Evolutionary conservation across 2,888 invertebrate genomes (phyloP), one percentile per base, ranked within the genome.

Genomic region (Cantharis flavilabris): DNA sequence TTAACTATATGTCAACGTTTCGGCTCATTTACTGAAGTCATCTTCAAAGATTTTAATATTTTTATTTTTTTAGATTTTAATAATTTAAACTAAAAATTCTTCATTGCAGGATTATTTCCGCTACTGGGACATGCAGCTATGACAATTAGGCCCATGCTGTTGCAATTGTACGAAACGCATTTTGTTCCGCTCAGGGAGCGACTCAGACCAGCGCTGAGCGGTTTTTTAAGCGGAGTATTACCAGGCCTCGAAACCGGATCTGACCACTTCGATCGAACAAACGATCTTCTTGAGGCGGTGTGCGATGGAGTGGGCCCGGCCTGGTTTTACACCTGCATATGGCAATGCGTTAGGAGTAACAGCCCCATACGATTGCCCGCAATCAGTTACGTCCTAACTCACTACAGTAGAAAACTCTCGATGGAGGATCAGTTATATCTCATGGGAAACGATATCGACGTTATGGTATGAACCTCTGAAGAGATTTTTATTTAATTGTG

Each of bases 171-270:
- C 87, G 97, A 98, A 89, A 94, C 92, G 13, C 96, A 96, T 88
- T 95, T 97, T 89, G 93, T 97, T 71, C 95, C 95, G 13, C 89
- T 97, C 81, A 94, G 95, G 62, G 93, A 93, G 82, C 89, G 93
- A 82, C 89, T 96, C 64, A 89, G 94, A 75, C 97, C 97, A 7
- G 96, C 95, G 0, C 88, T 97, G 33, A 94, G 95, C 86, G 97
- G 97, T 1, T 94, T 97, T 86, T 89, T 98, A n/a, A 93, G 95
- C 82, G 97, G 96, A 10, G 93, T 97, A 69, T 88, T 97, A 78
- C 95, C 96, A n/a, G 97, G 97, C 11, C 90, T 96, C 78, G 96
- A 97, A 86, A 94, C 95, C 85, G 95, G 95, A 11, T 93, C 96
- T 23, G 96, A 96, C 87, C 94, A 94, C 87, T 95, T 93, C 88